A percentile compares a stretch with the other conserved stretches of the same genome.
Evolutionary conservation across 2,113 vertebrate species (phyloP).

Genomic region (Synodontis membranacea): DNA sequence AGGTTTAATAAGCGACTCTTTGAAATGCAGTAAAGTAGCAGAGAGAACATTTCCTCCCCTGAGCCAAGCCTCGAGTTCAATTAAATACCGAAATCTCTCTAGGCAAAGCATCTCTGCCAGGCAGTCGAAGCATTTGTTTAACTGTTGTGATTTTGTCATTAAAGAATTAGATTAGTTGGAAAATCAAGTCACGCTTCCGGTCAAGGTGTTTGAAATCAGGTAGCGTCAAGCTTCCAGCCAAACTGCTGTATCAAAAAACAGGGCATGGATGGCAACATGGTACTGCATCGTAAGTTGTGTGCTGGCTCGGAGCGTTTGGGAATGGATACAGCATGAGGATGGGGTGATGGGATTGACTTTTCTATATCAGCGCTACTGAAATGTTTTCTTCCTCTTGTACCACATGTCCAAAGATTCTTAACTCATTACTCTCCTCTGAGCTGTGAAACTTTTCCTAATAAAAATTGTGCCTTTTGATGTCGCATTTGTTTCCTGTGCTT

Average conservation of each 20-base stretch:
- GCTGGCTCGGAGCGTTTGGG: neutral
- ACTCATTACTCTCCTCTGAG: neutral
- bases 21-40: constrained; percentile 17
- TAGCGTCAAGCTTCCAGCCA: neutral
- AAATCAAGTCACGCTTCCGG: constrained; percentile 15
- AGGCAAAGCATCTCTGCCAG: constrained; percentile 21
- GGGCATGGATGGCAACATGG: neutral
- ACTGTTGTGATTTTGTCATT: constrained; percentile 35
- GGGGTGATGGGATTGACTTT: neutral
- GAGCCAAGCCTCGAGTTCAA: constrained; percentile 40
- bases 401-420: neutral
- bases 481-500: neutral
- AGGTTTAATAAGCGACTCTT: constrained; percentile 23
- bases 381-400: neutral
- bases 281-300: too few species aligned
- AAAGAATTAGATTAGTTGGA: constrained; percentile 31
- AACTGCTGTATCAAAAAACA: neutral
- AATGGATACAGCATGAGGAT: neutral
- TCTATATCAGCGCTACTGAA: neutral
- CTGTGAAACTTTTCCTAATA: neutral
- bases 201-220: constrained; percentile 17
- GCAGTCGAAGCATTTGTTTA: constrained; percentile 7
- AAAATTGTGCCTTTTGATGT: neutral
- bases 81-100: constrained; percentile 44
- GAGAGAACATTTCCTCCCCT: constrained; percentile 34